phyloP scores from a whole-genome alignment of 2,888 invertebrate species.

The Entomobrya proxima region DNA sequence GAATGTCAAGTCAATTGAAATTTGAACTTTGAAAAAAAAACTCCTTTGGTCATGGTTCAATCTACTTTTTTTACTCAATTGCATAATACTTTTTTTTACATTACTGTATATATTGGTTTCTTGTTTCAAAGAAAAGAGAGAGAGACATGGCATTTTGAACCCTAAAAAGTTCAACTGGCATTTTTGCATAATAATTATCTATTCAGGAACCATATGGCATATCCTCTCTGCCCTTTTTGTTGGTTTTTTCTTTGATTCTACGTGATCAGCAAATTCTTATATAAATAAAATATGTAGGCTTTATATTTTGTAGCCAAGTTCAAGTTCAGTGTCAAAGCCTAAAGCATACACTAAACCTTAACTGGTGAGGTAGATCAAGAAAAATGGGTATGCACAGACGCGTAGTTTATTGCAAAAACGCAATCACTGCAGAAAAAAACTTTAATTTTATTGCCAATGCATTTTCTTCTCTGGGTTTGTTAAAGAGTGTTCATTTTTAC shows the following conservation, averaged over 20 bases:
- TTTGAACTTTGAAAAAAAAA: constrained; percentile 2
- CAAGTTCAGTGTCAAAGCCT: constrained; percentile 29
- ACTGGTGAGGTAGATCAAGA: no score
- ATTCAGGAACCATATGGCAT: constrained; percentile 14
- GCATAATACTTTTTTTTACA: no score
- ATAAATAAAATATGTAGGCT: not conserved
- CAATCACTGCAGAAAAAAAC: no score
- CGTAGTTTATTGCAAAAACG: no score
- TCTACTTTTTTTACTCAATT: not conserved
- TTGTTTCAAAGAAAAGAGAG: no score
- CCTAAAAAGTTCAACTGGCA: constrained; percentile 6
- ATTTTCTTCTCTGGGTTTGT: no score
- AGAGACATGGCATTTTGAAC: constrained; percentile 42
- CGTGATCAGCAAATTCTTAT: not conserved
- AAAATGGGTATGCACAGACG: no score
- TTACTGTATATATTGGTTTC: no score
- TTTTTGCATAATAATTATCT: constrained; percentile 30
- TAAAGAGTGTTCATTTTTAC: constrained; percentile 48
- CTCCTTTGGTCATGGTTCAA: constrained; percentile 15
- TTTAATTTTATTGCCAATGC: no score
- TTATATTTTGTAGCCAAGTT: not conserved
- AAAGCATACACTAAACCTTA: not conserved
- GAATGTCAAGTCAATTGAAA: constrained; percentile 29
- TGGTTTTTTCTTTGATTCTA: not conserved
- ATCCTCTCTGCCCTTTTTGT: no score